These are phyloP conservation scores for Plagiodera versicolora DNA, from an alignment of 2,888 invertebrate species.

Conservation along the genomic window DNA sequence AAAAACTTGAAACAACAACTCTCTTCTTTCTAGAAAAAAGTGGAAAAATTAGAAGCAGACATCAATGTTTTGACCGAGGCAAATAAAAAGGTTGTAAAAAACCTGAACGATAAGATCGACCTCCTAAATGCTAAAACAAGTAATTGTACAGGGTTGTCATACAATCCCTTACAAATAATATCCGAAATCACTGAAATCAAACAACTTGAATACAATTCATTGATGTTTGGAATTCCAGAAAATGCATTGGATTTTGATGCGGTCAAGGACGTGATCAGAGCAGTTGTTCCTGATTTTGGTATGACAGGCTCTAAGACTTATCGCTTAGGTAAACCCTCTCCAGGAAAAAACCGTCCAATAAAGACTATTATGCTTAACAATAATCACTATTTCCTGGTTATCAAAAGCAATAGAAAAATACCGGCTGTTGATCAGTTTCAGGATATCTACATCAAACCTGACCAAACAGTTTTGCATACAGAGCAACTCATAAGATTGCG, in stretches of 20 bases:
- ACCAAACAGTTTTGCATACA: neutral
- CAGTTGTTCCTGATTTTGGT: neutral
- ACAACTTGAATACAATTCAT: constrained; percentile 8
- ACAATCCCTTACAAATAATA: neutral
- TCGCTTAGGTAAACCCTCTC: constrained; percentile 3
- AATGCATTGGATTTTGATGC: neutral
- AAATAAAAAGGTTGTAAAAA: constrained; percentile 7
- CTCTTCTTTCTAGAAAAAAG: neutral
- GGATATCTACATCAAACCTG: constrained; percentile 4
- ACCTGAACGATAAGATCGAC: constrained; percentile 8
- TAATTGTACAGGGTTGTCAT: constrained; percentile 5
- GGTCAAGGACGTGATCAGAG: neutral
- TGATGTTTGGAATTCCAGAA: constrained; percentile 3
- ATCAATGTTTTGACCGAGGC: neutral
- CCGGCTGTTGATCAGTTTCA: constrained; percentile 1
- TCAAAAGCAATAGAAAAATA: constrained; percentile 1
- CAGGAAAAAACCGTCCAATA: neutral
- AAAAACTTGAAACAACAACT: neutral
- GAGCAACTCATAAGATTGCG: neutral
- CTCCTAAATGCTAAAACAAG: constrained; percentile 1
- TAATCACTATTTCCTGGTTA: neutral
- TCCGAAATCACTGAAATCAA: constrained; percentile 6
- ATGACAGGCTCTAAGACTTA: neutral
- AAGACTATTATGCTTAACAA: neutral
- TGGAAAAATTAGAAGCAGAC: neutral